phyloP scores from a whole-genome alignment of 2,888 invertebrate species.

The Lithophane leautieri region DNA sequence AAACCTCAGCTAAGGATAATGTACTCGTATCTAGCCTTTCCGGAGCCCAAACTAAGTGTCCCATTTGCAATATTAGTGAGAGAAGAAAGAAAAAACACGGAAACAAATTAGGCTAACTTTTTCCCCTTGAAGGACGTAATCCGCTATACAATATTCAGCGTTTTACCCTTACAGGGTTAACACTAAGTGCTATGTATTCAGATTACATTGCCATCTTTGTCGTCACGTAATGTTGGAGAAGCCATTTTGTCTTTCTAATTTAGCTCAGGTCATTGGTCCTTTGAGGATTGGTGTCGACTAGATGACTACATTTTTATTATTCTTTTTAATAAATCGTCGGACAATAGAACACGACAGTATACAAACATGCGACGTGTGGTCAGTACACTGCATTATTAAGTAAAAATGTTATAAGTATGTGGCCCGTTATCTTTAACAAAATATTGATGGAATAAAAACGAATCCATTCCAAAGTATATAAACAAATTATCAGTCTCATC shows the following conservation, averaged over 20 bases:
- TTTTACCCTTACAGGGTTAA: conserved; percentile 36
- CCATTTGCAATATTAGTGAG: conserved; percentile 53
- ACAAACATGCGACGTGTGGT: too few species aligned
- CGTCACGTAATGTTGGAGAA: conserved; percentile 29
- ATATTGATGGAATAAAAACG: too few species aligned
- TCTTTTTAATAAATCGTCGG: too few species aligned
- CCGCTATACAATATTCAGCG: conserved; percentile 63
- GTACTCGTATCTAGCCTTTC: conserved; percentile 39
- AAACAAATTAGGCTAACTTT: conserved; percentile 52
- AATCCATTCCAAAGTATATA: too few species aligned
- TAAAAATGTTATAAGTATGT: too few species aligned
- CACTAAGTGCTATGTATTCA: conserved; percentile 60
- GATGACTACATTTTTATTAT: too few species aligned
- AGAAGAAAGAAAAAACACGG: conserved; percentile 41
- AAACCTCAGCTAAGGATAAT: conserved; percentile 40
- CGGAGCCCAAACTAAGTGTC: conserved; percentile 39
- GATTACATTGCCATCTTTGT: conserved; percentile 60
- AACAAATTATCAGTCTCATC: too few species aligned
- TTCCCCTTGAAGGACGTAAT: conserved; percentile 55
- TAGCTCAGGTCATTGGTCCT: conserved; percentile 26
- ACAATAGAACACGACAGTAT: too few species aligned
- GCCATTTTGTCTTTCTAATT: conserved; percentile 55
- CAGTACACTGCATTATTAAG: too few species aligned
- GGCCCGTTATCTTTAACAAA: too few species aligned
- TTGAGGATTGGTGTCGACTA: conserved; percentile 19